Conservation (phyloP, 1,140 invertebrate genomes). For the Orussus abietinus region DNA sequence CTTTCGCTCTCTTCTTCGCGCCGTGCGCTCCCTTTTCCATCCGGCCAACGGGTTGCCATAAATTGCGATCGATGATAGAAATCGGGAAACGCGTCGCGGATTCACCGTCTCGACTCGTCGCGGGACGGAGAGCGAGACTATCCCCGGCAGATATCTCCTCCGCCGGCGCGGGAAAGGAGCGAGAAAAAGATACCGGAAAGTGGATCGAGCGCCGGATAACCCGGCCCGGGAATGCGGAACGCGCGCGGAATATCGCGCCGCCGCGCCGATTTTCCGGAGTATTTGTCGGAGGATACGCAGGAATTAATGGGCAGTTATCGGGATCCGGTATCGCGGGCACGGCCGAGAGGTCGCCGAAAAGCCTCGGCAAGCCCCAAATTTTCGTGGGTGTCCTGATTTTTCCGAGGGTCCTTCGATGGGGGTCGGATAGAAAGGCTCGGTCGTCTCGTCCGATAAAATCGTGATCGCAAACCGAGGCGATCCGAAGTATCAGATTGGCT, state of each 20-base stretch:
- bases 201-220: conserved; percentile 1
- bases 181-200: conserved; percentile 10
- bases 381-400: too few relatives aligned
- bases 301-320: conserved; percentile 1
- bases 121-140: too few relatives aligned
- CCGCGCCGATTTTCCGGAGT: too few relatives aligned
- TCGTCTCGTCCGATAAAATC: too few relatives aligned
- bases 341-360: background rate
- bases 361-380: background rate
- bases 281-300: background rate
- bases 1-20: background rate
- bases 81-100: conserved; percentile 22
- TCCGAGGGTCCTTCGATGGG: too few relatives aligned
- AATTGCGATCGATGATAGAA: conserved; percentile 24
- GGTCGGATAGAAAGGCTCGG: too few relatives aligned
- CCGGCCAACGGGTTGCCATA: too few relatives aligned
- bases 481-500: too few relatives aligned
- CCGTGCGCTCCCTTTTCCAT: background rate
- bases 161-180: conserved; percentile 9
- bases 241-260: conserved; percentile 13
- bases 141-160: too few relatives aligned
- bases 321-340: too few relatives aligned
- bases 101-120: too few relatives aligned
- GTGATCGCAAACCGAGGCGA: too few relatives aligned
- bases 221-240: conserved; percentile 12